A percentile compares a stretch with the other conserved stretches of the same genome.
Conservation (phyloP, 53 echinoderm and acorn worm species). For the Echinometra lucunter region DNA sequence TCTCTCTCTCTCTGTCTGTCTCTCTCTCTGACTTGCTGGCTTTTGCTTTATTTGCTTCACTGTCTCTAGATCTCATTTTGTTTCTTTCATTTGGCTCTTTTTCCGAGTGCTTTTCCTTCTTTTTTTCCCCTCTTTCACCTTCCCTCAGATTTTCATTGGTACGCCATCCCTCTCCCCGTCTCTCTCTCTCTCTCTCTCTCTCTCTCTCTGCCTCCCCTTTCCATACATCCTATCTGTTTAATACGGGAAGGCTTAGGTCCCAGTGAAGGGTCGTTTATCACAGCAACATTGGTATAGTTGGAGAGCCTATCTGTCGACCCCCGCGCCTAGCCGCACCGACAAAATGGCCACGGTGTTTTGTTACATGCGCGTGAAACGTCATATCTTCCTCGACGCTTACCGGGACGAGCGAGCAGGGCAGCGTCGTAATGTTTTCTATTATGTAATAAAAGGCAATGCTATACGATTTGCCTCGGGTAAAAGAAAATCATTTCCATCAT, state of each 20-base stretch:
- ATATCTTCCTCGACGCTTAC: constrained; percentile 44
- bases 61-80: background rate
- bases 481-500: constrained; percentile 74
- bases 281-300: constrained; percentile 33
- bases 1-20: background rate
- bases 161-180: background rate
- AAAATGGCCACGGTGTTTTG: constrained; percentile 70
- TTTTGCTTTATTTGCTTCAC: background rate
- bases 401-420: constrained; percentile 42
- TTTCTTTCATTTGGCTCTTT: background rate
- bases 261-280: constrained; percentile 63
- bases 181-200: background rate
- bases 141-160: background rate
- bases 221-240: constrained; percentile 26
- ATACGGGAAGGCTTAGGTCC: constrained; percentile 61
- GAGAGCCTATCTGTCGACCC: constrained; percentile 32
- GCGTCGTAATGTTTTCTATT: constrained; percentile 70
- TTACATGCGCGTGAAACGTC: constrained; percentile 65
- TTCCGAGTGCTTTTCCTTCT: background rate
- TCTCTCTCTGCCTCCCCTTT: background rate
- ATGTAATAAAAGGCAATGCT: constrained; percentile 74
- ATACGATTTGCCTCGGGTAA: constrained; percentile 66
- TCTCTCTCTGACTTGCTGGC: background rate
- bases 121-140: background rate
- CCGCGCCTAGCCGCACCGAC: constrained; percentile 48